These are phyloP conservation scores for Lithophane semibrunnea DNA, from an alignment of 2,888 invertebrate species.

Conservation along the genomic window DNA sequence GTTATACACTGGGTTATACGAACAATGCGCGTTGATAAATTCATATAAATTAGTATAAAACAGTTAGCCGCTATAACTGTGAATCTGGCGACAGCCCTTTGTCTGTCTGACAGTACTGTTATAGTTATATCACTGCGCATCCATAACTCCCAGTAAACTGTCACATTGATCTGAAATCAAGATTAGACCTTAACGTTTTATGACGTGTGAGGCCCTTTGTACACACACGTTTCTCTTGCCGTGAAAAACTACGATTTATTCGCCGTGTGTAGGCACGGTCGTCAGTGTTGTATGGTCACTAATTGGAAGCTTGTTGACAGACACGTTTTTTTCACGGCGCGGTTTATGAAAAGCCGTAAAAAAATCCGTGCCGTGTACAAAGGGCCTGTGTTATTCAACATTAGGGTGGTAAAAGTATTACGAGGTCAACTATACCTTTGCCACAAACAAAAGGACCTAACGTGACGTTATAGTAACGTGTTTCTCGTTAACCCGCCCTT, in stretches of 20 bases:
- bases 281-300: too few species aligned
- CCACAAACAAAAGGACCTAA: background rate
- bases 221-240: too few species aligned
- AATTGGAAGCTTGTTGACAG: too few species aligned
- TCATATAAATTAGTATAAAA: slow-evolving; percentile 14
- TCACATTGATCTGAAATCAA: background rate
- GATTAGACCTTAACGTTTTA: background rate
- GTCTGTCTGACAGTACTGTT: background rate
- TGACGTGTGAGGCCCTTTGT: too few species aligned
- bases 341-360: too few species aligned
- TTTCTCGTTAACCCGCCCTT: background rate
- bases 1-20: background rate
- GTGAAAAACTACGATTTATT: too few species aligned
- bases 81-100: background rate
- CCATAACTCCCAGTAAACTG: background rate
- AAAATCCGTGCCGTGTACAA: too few species aligned
- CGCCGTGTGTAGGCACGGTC: too few species aligned
- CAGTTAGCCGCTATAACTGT: slow-evolving; percentile 19
- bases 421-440: background rate
- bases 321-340: too few species aligned
- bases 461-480: background rate
- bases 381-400: background rate
- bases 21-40: background rate
- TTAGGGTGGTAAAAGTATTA: background rate
- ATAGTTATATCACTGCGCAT: background rate